Evolutionary conservation across 1,140 invertebrate species (phyloP).

Genomic region (Cherax quadricarinatus): DNA sequence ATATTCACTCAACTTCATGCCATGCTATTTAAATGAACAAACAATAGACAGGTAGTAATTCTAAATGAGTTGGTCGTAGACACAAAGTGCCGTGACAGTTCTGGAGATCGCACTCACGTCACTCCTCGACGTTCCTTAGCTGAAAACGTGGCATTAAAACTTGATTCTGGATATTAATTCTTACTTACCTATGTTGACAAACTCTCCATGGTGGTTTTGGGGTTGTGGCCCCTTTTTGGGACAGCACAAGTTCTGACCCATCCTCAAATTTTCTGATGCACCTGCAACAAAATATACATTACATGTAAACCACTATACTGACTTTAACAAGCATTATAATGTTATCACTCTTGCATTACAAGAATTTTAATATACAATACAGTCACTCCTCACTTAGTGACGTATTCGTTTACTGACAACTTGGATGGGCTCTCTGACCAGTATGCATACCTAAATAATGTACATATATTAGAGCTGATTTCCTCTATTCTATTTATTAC

Average conservation of each 20-base stretch:
- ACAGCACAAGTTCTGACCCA: conserved; percentile 56
- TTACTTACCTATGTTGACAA: conserved; percentile 38
- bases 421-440: too few relatives aligned
- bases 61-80: too few relatives aligned
- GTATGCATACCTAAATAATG: too few relatives aligned
- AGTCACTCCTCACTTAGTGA: too few relatives aligned
- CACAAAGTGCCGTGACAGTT: not conserved
- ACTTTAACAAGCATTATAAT: not conserved
- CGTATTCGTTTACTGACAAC: too few relatives aligned
- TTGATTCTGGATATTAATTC: not conserved
- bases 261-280: conserved; percentile 35
- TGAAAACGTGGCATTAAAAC: not conserved
- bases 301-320: not conserved
- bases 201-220: conserved; percentile 46
- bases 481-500: too few relatives aligned
- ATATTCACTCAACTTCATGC: too few relatives aligned
- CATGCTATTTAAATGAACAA: too few relatives aligned
- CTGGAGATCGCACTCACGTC: not conserved
- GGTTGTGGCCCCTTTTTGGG: conserved; percentile 49
- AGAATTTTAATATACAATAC: too few relatives aligned
- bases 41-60: too few relatives aligned
- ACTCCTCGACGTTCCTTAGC: not conserved
- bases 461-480: too few relatives aligned
- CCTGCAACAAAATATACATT: conserved; percentile 9
- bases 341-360: not conserved